Conservation (phyloP, 2,797 vertebrate genomes). For the Pipistrellus kuhlii region DNA sequence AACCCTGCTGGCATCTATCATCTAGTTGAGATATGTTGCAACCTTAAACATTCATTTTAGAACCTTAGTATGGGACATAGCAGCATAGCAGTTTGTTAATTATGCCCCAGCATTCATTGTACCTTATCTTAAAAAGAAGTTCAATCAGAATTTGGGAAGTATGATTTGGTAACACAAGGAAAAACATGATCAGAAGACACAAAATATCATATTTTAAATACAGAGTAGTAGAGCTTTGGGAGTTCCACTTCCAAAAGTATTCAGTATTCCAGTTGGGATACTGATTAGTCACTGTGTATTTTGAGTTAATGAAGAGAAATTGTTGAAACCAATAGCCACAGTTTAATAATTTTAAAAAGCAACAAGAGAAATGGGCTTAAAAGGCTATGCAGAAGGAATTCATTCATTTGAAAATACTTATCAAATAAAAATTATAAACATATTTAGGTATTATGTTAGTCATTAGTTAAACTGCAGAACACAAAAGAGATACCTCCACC, state of each 20-base stretch:
- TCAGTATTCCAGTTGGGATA: neutral
- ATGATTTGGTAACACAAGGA: neutral
- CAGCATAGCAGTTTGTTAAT: neutral
- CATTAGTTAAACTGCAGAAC: neutral
- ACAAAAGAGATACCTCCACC: neutral
- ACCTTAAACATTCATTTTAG: constrained; percentile 1
- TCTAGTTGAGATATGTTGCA: neutral
- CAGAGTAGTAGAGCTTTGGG: neutral
- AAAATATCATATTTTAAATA: neutral
- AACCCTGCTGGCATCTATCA: neutral
- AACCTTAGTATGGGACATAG: neutral
- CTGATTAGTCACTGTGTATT: neutral
- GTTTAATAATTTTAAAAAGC: too few relatives aligned
- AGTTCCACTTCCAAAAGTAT: neutral
- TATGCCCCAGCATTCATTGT: neutral
- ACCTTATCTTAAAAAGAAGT: neutral
- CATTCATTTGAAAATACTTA: constrained; percentile 22
- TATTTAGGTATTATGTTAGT: neutral
- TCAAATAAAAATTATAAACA: neutral
- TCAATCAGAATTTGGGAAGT: neutral
- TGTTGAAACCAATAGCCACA: neutral
- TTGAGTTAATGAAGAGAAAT: neutral
- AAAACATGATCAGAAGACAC: neutral
- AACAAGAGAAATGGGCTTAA: neutral
- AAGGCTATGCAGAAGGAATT: neutral